Evolutionary conservation across 1,140 invertebrate genomes (phyloP).

Genomic region (Diorhabda elongata): DNA sequence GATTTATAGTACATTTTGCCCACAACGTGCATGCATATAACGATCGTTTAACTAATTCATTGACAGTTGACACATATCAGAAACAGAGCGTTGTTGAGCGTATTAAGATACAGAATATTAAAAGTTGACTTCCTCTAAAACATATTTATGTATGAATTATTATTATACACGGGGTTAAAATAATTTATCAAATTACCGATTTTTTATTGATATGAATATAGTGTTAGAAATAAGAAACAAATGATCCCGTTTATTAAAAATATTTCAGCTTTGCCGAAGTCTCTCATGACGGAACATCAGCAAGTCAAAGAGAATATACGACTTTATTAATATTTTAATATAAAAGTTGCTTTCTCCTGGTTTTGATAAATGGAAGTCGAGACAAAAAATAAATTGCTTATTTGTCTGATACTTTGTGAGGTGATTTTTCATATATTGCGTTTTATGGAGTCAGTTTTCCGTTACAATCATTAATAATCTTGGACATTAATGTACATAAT

Average conservation of each 20-base stretch:
- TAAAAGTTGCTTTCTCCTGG: background rate
- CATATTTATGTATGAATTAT: no score
- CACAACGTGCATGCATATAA: background rate
- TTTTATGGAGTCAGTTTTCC: background rate
- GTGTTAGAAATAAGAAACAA: no score
- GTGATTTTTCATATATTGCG: constrained; percentile 2
- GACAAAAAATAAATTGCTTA: constrained; percentile 3
- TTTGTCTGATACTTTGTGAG: background rate
- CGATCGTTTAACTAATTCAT: constrained; percentile 1
- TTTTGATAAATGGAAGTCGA: background rate
- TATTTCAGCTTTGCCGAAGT: no score
- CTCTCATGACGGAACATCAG: no score
- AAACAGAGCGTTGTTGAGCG: background rate
- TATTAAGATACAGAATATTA: no score
- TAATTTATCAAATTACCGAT: no score
- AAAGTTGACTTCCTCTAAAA: no score
- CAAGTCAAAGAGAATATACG: background rate
- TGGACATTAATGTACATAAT: no score
- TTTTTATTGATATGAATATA: no score
- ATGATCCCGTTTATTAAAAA: no score
- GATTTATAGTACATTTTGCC: background rate
- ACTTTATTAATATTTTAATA: constrained; percentile 1
- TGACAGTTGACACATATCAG: background rate
- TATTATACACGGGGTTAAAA: no score
- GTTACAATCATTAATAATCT: background rate